Evolutionary conservation across 2,888 invertebrate species (phyloP), one percentile per base, ranked within the genome.

Genomic region (Eupithecia subfuscata): DNA sequence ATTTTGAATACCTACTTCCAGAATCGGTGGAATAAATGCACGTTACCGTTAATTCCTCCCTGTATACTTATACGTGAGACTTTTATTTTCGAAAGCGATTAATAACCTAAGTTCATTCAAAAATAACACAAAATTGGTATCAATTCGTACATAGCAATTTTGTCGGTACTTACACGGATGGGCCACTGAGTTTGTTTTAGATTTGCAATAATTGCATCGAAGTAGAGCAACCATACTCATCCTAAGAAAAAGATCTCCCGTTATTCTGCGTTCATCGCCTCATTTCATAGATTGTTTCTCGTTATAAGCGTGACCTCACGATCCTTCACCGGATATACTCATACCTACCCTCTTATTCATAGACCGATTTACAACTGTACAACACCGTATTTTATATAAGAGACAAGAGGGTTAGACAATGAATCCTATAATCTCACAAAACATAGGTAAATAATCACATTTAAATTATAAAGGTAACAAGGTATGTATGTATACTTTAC

Each of bases 271-370:
- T 69, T 67, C 75, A 79, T 78, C 78, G 75, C 64, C 76, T 75
- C 71, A 68, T 72, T 73, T 77, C 71, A 69, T 56, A 77, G 75
- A 77, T 75, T 73, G 75, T 78, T 79, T 80, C 79, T 77, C 64
- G 75, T 73, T 74, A 79, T 22, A 78, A 75, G 60, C 79, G 78
- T 79, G 79, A 82, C 78, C 80, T 79, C 78, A 78, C 78, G 79
- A 78, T 65, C 72, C 73, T 71, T 79, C 82, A 78, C 89, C 90
- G 91, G 91, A 91, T 86, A 85, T 84, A 89, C 88, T 85, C 85
- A 85, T 83, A 82, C 81, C 81, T 79, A 64, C 63, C 63, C 63
- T 64, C 63, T 64, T 14, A 64, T 30, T 64, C 63, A 34, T 64
- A 64, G 25, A 34, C 63, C 30, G 14, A 63, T 12, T 63, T 14